phyloP scores from a whole-genome alignment of 2,113 vertebrate genomes.

The Globicephala melas region DNA sequence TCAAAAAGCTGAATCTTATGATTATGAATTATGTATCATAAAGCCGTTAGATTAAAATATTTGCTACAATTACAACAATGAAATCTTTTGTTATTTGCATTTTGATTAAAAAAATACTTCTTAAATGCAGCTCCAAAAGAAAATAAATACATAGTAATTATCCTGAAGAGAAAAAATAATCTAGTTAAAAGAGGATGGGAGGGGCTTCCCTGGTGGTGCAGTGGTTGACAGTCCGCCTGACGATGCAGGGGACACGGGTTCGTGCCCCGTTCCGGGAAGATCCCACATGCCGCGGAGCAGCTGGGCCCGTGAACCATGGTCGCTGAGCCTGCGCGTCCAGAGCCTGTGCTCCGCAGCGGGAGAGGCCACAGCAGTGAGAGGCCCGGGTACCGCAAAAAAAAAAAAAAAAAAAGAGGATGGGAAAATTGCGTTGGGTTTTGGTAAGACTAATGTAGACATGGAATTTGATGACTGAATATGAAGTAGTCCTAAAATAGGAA shows the following conservation, averaged over 20 bases:
- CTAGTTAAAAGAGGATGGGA: neutral
- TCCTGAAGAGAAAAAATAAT: neutral
- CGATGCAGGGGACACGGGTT: no score
- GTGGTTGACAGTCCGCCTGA: no score
- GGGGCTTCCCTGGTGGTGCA: no score
- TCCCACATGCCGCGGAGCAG: no score
- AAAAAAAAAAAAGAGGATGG: neutral
- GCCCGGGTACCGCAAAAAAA: no score
- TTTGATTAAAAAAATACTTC: neutral
- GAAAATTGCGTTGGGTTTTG: neutral
- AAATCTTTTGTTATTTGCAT: neutral
- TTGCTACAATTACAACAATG: neutral
- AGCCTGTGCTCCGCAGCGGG: no score
- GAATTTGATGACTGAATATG: neutral
- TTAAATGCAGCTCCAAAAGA: neutral
- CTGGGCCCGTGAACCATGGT: no score
- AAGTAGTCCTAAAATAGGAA: neutral
- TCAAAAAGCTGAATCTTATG: neutral
- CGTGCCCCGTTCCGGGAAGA: no score
- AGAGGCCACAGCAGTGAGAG: no score
- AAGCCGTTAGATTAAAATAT: neutral
- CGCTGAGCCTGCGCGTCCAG: accelerated
- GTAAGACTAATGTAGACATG: neutral
- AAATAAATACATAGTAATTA: neutral
- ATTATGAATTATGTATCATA: neutral